These are phyloP conservation scores for Hirtodrosophila cameraria DNA, from an alignment of 2,888 invertebrate genomes.

Conservation along the genomic window DNA sequence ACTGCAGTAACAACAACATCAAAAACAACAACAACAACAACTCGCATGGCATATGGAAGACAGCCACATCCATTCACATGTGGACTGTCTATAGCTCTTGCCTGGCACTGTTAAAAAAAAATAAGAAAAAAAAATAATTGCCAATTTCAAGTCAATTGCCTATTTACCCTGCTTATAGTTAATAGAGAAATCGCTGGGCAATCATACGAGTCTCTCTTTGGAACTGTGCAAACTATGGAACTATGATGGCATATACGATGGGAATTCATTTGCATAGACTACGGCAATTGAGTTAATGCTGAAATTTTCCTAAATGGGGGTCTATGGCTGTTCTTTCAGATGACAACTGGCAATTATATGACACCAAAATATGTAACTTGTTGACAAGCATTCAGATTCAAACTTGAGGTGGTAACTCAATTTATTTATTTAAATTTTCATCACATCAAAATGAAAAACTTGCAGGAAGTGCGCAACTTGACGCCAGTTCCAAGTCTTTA, in stretches of 20 bases:
- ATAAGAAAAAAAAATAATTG: slow-evolving; percentile 68
- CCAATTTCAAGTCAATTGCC: slow-evolving; percentile 81
- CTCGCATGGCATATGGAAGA: slow-evolving; percentile 34
- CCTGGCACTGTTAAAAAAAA: slow-evolving; percentile 15
- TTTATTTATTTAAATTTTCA: slow-evolving; percentile 83
- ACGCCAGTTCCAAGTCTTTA: slow-evolving; percentile 35
- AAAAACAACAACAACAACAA: slow-evolving; percentile 17
- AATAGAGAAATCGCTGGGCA: slow-evolving; percentile 78
- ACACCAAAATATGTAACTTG: slow-evolving; percentile 71
- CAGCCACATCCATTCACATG: slow-evolving; percentile 56
- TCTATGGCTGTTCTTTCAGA: slow-evolving; percentile 15
- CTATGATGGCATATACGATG: slow-evolving; percentile 29
- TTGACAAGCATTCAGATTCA: slow-evolving; percentile 67
- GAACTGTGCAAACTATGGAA: slow-evolving; percentile 32
- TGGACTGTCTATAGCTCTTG: slow-evolving; percentile 49
- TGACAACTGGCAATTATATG: slow-evolving; percentile 53
- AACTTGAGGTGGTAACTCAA: slow-evolving; percentile 81
- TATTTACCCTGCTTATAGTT: slow-evolving; percentile 79
- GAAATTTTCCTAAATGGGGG: slow-evolving; percentile 66
- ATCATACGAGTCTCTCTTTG: slow-evolving; percentile 41
- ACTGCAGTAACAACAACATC: slow-evolving; percentile 26
- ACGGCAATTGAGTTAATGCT: slow-evolving; percentile 70
- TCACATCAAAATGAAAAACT: slow-evolving; percentile 14
- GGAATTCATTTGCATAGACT: slow-evolving; percentile 68
- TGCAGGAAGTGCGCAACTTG: slow-evolving; percentile 64